Evolutionary conservation across 1,140 invertebrate species (phyloP).

Genomic region (Thalassaphorura encarpata): DNA sequence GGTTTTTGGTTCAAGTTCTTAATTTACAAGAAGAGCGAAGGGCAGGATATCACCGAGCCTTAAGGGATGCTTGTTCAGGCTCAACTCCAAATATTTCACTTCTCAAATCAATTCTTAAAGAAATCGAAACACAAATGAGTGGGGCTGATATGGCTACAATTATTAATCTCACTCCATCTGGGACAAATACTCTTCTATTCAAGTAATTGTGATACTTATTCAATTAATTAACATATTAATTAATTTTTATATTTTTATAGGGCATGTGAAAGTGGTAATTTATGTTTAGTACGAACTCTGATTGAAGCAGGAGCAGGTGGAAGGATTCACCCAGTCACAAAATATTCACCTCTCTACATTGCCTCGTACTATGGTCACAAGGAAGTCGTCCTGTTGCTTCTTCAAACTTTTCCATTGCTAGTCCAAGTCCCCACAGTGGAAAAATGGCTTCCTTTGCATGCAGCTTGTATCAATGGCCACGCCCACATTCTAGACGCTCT

Average conservation of each 20-base stretch:
- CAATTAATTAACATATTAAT: not conserved
- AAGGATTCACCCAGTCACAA: constrained; percentile 72
- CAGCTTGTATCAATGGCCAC: constrained; percentile 80
- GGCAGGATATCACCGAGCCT: constrained; percentile 54
- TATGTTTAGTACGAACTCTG: constrained; percentile 65
- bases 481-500: constrained; percentile 60
- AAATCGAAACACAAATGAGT: not conserved
- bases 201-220: constrained; percentile 46
- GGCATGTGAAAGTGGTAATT: constrained; percentile 68
- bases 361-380: constrained; percentile 75
- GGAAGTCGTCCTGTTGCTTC: constrained; percentile 66
- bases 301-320: constrained; percentile 74
- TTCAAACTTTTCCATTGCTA: constrained; percentile 55
- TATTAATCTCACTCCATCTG: constrained; percentile 73
- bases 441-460: constrained; percentile 83
- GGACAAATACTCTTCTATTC: constrained; percentile 74
- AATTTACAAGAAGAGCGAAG: constrained; percentile 61
- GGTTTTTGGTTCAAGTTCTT: constrained; percentile 57
- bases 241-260: constrained; percentile 1
- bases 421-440: constrained; percentile 72
- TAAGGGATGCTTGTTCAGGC: constrained; percentile 64
- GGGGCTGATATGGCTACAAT: constrained; percentile 52
- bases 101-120: constrained; percentile 43
- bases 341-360: constrained; percentile 85
- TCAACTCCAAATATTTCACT: constrained; percentile 55